Evolutionary conservation across 2,888 invertebrate species (phyloP).

Genomic region (Stenoptilia bipunctidactyla): DNA sequence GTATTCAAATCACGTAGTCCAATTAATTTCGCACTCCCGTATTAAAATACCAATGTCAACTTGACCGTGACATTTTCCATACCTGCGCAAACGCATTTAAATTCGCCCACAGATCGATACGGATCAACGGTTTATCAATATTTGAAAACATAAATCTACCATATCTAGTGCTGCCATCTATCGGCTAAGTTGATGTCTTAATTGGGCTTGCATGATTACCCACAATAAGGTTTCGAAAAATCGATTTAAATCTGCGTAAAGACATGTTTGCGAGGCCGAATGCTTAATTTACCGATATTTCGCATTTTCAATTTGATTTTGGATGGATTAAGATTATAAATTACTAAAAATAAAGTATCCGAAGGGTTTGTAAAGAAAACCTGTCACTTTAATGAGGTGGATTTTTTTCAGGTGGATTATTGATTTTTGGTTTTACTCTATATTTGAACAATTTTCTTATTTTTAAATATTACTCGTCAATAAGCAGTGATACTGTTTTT

Average conservation of each 20-base stretch:
- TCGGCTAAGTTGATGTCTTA: conserved; percentile 19
- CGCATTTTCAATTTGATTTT: too few relatives aligned
- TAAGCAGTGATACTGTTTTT: too few relatives aligned
- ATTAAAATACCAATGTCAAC: conserved; percentile 9
- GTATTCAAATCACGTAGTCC: conserved; percentile 4
- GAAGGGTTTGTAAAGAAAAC: too few relatives aligned
- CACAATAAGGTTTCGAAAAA: conserved; percentile 19
- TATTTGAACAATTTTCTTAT: too few relatives aligned
- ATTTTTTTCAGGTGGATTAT: too few relatives aligned
- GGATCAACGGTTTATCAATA: conserved; percentile 30
- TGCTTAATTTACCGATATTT: too few relatives aligned
- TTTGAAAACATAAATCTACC: conserved; percentile 27
- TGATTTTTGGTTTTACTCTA: too few relatives aligned
- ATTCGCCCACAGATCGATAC: conserved; percentile 20
- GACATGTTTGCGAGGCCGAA: too few relatives aligned
- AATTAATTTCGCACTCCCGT: conserved; percentile 10
- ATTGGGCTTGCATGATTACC: conserved; percentile 29
- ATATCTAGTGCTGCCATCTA: conserved; percentile 22
- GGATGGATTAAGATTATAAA: too few relatives aligned
- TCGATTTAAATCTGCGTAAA: not conserved
- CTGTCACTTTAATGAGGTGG: too few relatives aligned
- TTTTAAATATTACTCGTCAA: too few relatives aligned
- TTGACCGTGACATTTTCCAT: conserved; percentile 7
- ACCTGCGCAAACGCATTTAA: conserved; percentile 21
- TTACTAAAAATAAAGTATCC: too few relatives aligned